Base-by-base conservation (phyloP, 2,888 invertebrate species). In the Mythimna albipuncta region DNA sequence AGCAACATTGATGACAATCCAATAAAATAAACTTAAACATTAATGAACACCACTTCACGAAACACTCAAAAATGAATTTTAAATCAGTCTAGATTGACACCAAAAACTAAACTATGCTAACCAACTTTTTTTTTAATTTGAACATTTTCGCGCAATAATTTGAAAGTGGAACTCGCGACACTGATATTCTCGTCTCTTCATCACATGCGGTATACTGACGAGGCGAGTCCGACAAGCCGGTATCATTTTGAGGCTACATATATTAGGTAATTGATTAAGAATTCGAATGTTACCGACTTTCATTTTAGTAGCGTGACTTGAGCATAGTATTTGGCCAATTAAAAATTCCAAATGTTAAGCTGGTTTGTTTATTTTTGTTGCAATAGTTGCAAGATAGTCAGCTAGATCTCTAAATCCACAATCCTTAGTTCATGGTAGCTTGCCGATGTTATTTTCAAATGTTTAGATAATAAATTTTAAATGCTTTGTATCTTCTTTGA, bases 1-100 rank as follows among this genome's bases (percentile, higher is more conserved):
- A 66, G 16, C 26, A 65, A 75, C 72, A 76, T 76, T 73, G 76
- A 75, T 19, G 32, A 1, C 35, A 58, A 66, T 73, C 67, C 77
- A 69, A 77, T 55, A 21, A 68, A 61, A 68, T 16, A 19, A 47
- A 68, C 38, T 11, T 68, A 61, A 55, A 50, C 38, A 21, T 41
- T 41, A 32, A 75, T 19, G 19, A 47, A 62, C 19, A 26, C 35
- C 70, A 70, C 61, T 75, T 59, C 61, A 76, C 52, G 0, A 19
- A 59, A 50, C 32, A 21, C 13, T 5, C 0, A 19, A 13, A 16
- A 47, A 47, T 47, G 1, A 47, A 47, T 47, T 47, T 19, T 50
- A 52, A 52, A 52, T n/a, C n/a, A 2, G n/a, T n/a, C 7, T 66
- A 38, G 26, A 35, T 13, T 16, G 57, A 70, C 7, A 21, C 21